A percentile compares a stretch with the other conserved stretches of the same genome.
These are phyloP conservation scores for Heliangelus exortis DNA, from an alignment of 2,797 vertebrate species.

Conservation along the genomic window DNA sequence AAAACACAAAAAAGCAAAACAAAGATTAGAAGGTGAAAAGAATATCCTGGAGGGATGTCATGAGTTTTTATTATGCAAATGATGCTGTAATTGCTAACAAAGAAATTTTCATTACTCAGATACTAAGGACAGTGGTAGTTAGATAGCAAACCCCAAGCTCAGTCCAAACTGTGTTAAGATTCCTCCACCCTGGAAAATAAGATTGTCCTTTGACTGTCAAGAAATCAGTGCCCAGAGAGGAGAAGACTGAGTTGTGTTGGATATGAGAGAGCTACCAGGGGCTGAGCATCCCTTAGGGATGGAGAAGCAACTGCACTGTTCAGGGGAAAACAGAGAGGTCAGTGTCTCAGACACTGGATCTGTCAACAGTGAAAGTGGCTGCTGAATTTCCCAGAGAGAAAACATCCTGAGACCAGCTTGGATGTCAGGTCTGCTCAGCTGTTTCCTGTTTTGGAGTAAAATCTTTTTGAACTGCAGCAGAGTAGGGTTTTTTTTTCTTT, in stretches of 20 bases:
- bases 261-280: not conserved
- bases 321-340: slow-evolving; percentile 47
- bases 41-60: not conserved
- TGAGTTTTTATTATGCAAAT: not conserved
- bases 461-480: not conserved
- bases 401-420: slow-evolving; percentile 57
- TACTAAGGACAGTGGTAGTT: not conserved
- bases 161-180: not conserved
- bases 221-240: not conserved
- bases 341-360: slow-evolving; percentile 47
- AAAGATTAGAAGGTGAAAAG: not conserved
- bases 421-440: slow-evolving; percentile 68
- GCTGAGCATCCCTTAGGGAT: not conserved
- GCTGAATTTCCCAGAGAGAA: slow-evolving; percentile 46
- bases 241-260: not conserved
- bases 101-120: not conserved
- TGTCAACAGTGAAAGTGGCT: slow-evolving; percentile 66
- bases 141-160: not conserved
- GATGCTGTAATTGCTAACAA: not conserved
- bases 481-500: not conserved
- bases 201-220: not conserved
- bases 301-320: not conserved
- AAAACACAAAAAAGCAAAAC: not conserved
- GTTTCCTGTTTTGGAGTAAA: slow-evolving; percentile 62
- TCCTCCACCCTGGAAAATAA: not conserved